phyloP scores from a whole-genome alignment of 2,113 vertebrate genomes.

The Anolis carolinensis region DNA sequence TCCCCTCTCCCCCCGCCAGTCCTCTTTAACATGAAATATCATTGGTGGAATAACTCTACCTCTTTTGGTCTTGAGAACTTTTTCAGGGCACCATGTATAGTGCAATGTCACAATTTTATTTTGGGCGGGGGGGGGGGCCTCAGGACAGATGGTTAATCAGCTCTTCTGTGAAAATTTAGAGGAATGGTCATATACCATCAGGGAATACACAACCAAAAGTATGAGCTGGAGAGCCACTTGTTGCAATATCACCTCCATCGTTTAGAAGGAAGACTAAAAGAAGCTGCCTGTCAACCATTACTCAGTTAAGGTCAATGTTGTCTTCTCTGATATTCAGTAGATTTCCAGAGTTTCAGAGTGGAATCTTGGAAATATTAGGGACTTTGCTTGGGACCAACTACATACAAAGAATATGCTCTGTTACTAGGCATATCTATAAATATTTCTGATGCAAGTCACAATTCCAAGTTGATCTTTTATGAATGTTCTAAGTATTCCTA shows the following conservation, averaged over 20 bases:
- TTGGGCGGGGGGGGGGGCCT: too few species aligned
- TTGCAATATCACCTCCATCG: neutral
- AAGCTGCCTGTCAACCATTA: neutral
- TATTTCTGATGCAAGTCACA: neutral
- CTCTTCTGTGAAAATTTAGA: neutral
- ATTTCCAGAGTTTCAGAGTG: neutral
- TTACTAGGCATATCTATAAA: neutral
- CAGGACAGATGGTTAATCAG: neutral
- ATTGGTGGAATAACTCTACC: neutral
- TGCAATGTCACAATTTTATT: too few species aligned
- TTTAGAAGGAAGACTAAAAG: neutral
- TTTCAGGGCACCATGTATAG: neutral
- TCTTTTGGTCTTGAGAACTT: neutral
- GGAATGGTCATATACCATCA: neutral
- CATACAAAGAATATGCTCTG: neutral
- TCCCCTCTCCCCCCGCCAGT: neutral
- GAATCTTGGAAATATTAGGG: neutral
- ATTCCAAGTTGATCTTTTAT: neutral
- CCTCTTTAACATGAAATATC: neutral
- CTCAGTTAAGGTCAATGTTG: neutral
- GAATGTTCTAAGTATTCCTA: neutral
- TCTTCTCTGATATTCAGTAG: neutral
- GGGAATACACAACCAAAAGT: neutral
- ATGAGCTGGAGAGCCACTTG: too few species aligned
- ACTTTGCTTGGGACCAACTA: too few species aligned